phyloP scores from a whole-genome alignment of 2,797 vertebrate species.

The Macropus fuliginosus region DNA sequence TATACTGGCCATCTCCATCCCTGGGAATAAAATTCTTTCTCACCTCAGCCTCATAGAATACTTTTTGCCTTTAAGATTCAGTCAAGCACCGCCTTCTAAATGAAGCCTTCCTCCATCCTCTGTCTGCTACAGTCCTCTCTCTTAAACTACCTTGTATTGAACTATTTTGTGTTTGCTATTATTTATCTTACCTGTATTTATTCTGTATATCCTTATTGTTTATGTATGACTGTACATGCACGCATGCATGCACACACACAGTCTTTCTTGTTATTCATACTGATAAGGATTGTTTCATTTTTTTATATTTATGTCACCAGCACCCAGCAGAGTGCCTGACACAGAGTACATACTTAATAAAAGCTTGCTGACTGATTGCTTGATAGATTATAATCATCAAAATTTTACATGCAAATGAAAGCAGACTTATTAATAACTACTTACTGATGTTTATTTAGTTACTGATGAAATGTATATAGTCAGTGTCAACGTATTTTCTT shows the following conservation, averaged over 20 bases:
- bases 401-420: neutral
- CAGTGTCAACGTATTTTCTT: neutral
- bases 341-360: neutral
- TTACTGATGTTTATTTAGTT: neutral
- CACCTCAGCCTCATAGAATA: neutral
- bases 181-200: neutral
- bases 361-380: neutral
- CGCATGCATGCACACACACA: neutral
- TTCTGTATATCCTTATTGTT: neutral
- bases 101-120: neutral
- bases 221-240: neutral
- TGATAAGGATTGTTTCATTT: neutral
- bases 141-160: neutral
- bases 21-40: neutral
- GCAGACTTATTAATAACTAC: neutral
- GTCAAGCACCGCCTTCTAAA: neutral
- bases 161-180: neutral
- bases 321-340: neutral
- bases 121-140: neutral
- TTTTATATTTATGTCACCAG: neutral
- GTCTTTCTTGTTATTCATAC: neutral
- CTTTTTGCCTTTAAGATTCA: neutral
- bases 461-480: neutral
- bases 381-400: neutral
- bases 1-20: neutral